Evolutionary conservation across 2,888 invertebrate species (phyloP).

Genomic region (Glyphotaelius pellucidus): DNA sequence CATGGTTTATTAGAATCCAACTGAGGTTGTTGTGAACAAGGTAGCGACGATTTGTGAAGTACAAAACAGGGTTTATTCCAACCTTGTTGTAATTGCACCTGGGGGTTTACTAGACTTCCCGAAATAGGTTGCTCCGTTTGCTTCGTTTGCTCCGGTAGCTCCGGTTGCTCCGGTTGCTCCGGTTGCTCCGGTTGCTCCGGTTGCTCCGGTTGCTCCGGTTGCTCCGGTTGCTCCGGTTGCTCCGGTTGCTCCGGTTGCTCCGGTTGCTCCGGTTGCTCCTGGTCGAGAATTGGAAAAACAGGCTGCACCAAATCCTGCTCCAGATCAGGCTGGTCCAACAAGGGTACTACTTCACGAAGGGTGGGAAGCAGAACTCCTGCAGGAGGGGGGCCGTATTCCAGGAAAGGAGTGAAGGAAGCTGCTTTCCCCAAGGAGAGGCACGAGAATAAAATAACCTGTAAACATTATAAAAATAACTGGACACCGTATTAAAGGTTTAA

Average conservation of each 20-base stretch:
- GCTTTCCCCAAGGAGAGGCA: not conserved
- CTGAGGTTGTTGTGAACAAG: not conserved
- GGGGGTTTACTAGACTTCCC: not conserved
- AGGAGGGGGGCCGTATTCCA: slow-evolving; percentile 23
- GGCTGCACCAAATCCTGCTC: not conserved
- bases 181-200: not conserved
- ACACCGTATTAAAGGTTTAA: not conserved
- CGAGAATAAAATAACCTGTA: not conserved
- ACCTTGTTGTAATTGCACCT: not conserved
- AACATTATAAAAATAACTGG: not conserved
- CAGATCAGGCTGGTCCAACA: not conserved
- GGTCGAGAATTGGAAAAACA: not conserved
- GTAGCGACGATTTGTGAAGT: not conserved
- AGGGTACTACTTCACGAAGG: not conserved
- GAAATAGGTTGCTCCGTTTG: not conserved
- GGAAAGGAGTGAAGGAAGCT: slow-evolving; percentile 14
- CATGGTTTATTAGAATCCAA: not conserved
- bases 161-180: not conserved
- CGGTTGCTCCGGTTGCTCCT: not conserved
- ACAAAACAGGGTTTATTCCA: not conserved
- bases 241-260: not conserved
- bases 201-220: not conserved
- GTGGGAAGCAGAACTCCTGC: not conserved
- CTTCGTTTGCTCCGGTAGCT: too few relatives aligned
- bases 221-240: not conserved